phyloP scores from a whole-genome alignment of 2,888 invertebrate genomes.

The Agrotis ipsilon region DNA sequence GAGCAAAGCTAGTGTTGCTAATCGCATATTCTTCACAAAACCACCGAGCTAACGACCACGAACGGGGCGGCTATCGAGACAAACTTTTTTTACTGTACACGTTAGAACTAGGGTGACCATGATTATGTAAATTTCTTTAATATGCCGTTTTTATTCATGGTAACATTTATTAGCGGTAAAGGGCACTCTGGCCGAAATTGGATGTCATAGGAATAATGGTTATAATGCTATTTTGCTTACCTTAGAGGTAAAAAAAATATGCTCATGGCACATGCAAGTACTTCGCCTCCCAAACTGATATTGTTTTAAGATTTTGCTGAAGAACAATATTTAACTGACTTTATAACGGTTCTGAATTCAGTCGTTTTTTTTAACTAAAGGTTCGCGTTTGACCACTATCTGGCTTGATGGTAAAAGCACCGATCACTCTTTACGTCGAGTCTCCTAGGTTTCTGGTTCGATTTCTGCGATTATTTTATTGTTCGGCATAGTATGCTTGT shows the following conservation, averaged over 20 bases:
- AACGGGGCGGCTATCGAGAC: constrained; percentile 59
- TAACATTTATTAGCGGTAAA: constrained; percentile 37
- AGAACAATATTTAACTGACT: no score
- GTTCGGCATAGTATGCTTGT: no score
- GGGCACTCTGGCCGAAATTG: constrained; percentile 22
- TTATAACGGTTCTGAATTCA: no score
- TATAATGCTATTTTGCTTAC: constrained; percentile 18
- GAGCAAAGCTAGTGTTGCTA: constrained; percentile 42
- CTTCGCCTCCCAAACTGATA: no score
- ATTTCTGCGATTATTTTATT: no score
- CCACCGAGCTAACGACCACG: constrained; percentile 58
- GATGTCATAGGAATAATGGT: constrained; percentile 26
- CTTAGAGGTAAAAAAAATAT: not conserved
- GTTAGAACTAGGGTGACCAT: constrained; percentile 54
- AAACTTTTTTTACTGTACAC: constrained; percentile 64
- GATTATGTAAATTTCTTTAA: constrained; percentile 36
- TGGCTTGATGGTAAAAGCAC: no score
- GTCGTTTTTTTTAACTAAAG: no score
- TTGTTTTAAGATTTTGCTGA: no score
- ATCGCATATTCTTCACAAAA: constrained; percentile 62
- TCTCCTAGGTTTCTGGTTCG: no score
- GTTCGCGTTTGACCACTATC: no score
- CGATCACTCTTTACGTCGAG: no score
- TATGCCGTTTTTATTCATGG: constrained; percentile 34
- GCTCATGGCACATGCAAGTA: not conserved